Conservation (phyloP, 2,797 vertebrate species). For the Chrysocyon brachyurus region DNA sequence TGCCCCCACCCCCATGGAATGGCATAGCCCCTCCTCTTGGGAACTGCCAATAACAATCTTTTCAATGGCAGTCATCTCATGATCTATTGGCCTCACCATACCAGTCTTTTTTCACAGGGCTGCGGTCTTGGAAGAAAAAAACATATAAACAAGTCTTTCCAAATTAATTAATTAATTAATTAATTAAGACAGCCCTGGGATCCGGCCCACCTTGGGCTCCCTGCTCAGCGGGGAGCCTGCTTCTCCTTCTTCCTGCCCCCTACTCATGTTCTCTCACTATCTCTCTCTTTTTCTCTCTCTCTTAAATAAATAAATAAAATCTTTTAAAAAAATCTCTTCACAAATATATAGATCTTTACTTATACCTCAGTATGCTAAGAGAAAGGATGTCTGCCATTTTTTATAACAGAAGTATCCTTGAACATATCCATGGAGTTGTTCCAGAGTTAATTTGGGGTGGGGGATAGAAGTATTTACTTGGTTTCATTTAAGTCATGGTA, state of each 20-base stretch:
- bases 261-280: neutral
- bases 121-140: too few species aligned
- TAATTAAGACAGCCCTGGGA: too few species aligned
- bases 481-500: neutral
- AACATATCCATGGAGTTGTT: neutral
- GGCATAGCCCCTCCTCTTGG: too few species aligned
- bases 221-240: neutral
- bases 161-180: too few species aligned
- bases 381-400: neutral
- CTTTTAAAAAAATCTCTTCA: neutral
- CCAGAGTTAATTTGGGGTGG: neutral
- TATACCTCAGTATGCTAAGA: neutral
- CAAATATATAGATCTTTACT: neutral
- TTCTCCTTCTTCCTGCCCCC: neutral
- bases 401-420: neutral
- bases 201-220: too few species aligned
- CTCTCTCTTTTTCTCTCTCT: neutral
- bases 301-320: neutral
- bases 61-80: neutral
- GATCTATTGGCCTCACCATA: neutral
- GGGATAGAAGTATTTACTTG: neutral
- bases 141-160: too few species aligned
- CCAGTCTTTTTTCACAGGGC: too few species aligned
- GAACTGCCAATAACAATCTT: neutral
- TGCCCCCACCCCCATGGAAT: neutral